Conservation (phyloP, 2,797 vertebrate genomes). For the Eulemur albifrons region DNA sequence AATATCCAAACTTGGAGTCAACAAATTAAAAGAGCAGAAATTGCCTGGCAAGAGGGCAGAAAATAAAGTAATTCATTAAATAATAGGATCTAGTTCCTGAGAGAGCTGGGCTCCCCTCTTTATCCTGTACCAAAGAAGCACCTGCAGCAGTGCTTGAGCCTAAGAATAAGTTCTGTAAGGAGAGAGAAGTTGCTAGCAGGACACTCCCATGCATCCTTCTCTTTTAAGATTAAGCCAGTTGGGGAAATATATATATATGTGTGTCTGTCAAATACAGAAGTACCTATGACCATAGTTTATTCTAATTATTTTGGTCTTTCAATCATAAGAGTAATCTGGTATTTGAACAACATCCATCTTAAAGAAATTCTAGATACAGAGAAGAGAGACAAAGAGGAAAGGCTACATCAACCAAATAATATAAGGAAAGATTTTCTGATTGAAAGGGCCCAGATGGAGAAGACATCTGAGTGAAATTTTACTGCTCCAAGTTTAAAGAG, state of each 20-base stretch:
- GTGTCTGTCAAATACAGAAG: neutral
- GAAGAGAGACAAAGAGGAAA: neutral
- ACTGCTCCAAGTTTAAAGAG: neutral
- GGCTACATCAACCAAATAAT: neutral
- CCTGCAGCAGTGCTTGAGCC: neutral
- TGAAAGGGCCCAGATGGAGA: neutral
- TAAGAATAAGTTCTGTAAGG: neutral
- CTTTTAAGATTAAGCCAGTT: neutral
- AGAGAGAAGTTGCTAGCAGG: neutral
- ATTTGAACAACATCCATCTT: neutral
- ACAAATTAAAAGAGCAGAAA: conserved; percentile 35
- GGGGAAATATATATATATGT: too few relatives aligned
- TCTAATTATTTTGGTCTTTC: neutral
- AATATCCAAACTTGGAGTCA: conserved; percentile 10
- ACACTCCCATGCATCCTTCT: neutral
- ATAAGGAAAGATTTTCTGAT: neutral
- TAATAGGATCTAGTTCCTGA: neutral
- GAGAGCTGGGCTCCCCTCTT: neutral
- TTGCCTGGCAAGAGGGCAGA: neutral
- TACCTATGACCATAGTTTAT: neutral
- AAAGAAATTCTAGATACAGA: neutral
- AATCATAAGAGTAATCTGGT: neutral
- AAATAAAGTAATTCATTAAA: conserved; percentile 17
- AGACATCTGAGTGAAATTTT: conserved; percentile 6
- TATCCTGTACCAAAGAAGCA: neutral